Percentiles rank a stretch among this genome's conserved stretches.
Evolutionary conservation across 2,888 invertebrate species (phyloP).

Genomic region (Latrodectus elegans): DNA sequence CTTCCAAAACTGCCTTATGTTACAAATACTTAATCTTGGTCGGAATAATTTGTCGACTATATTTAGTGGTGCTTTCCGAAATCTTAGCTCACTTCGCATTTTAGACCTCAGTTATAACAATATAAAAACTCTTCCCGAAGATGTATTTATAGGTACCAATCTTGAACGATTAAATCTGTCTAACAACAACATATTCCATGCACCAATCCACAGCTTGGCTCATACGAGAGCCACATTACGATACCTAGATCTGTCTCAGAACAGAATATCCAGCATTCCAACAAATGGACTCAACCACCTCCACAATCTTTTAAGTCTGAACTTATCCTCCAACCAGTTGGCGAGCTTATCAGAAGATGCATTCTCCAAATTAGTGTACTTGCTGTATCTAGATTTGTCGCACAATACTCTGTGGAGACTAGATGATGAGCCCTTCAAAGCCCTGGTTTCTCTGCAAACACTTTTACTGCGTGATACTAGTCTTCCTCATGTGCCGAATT

Average conservation of each 20-base stretch:
- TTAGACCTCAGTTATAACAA: slow-evolving; percentile 70
- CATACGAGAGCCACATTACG: slow-evolving; percentile 83
- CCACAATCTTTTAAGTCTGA: slow-evolving; percentile 80
- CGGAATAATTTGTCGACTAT: slow-evolving; percentile 58
- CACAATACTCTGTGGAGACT: slow-evolving; percentile 88
- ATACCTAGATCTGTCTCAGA: slow-evolving; percentile 85
- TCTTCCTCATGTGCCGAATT: slow-evolving; percentile 84
- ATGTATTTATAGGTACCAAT: slow-evolving; percentile 61
- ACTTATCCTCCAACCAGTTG: slow-evolving; percentile 80
- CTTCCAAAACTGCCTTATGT: slow-evolving; percentile 59
- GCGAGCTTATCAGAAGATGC: slow-evolving; percentile 72
- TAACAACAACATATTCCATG: slow-evolving; percentile 65
- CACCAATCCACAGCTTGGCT: slow-evolving; percentile 43
- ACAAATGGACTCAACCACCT: slow-evolving; percentile 80
- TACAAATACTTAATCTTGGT: slow-evolving; percentile 63
- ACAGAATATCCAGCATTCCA: slow-evolving; percentile 84
- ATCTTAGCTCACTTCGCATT: slow-evolving; percentile 63
- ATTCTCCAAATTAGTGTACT: slow-evolving; percentile 72
- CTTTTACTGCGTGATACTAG: slow-evolving; percentile 86
- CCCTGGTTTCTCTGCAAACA: slow-evolving; percentile 85
- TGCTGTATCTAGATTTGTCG: slow-evolving; percentile 81
- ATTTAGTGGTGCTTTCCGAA: slow-evolving; percentile 56
- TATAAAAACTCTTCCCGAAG: slow-evolving; percentile 67
- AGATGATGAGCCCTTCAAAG: slow-evolving; percentile 89
- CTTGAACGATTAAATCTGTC: slow-evolving; percentile 65